Percentiles rank a stretch among this genome's conserved stretches.
Conservation (phyloP, 2,888 invertebrate genomes). For the Euplagia quadripunctaria region DNA sequence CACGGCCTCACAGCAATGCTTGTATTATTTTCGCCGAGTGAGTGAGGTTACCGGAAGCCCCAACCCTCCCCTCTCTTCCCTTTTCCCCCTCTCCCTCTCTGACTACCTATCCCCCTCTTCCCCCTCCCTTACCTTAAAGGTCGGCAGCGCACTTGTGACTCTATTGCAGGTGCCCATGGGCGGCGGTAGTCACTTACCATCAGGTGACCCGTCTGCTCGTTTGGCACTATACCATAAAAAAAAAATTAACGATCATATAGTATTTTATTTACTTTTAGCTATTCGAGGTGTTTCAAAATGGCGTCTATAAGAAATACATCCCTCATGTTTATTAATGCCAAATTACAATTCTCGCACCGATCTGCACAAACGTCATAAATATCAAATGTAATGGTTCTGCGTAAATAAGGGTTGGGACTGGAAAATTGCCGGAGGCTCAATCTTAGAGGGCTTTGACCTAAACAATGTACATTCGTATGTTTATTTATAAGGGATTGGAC, state of each 20-base stretch:
- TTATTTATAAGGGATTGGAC: neutral
- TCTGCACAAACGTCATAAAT: constrained; percentile 8
- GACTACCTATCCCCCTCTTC: too few species aligned
- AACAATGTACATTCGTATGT: neutral
- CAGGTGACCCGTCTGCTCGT: too few species aligned
- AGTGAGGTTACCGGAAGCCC: too few species aligned
- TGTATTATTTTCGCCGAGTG: too few species aligned
- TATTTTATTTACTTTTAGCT: neutral
- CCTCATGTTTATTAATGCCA: neutral
- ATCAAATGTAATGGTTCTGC: constrained; percentile 15
- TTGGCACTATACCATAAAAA: too few species aligned
- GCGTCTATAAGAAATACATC: neutral
- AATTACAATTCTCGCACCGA: constrained; percentile 5
- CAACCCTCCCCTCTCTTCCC: too few species aligned
- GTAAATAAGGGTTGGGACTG: constrained; percentile 19
- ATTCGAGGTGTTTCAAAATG: neutral
- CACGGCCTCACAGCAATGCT: too few species aligned
- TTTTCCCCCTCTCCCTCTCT: too few species aligned
- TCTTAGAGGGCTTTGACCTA: constrained; percentile 11
- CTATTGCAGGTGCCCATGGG: too few species aligned
- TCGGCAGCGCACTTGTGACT: too few species aligned
- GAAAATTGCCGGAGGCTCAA: constrained; percentile 7
- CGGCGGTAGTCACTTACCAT: too few species aligned
- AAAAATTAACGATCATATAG: neutral
- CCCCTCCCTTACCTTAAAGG: too few species aligned